Conservation (phyloP, 2,888 invertebrate species). For the Nysson spinosus region DNA sequence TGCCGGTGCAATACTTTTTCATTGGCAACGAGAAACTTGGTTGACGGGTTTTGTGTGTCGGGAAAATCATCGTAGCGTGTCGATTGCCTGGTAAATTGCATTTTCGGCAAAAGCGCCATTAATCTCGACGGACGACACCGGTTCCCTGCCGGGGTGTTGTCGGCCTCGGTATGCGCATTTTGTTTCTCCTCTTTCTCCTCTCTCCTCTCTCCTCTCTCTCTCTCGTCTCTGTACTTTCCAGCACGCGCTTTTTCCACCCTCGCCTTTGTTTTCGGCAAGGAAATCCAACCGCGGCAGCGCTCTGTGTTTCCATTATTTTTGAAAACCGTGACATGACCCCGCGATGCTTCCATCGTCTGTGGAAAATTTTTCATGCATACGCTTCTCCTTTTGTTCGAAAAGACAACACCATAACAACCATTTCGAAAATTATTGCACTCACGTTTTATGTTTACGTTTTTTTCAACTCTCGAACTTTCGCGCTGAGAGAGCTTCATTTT, state of each 20-base stretch:
- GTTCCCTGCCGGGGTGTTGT: slow-evolving; percentile 1
- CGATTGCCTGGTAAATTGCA: slow-evolving; percentile 44
- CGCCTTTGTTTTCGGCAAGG: slow-evolving; percentile 1
- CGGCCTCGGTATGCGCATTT: not conserved
- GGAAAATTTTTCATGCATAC: too few relatives aligned
- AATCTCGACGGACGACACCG: slow-evolving; percentile 22
- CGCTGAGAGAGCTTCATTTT: too few relatives aligned
- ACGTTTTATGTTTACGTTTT: too few relatives aligned
- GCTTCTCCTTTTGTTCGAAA: too few relatives aligned
- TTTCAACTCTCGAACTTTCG: too few relatives aligned
- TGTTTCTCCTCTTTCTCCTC: not conserved
- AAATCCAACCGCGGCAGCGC: not conserved
- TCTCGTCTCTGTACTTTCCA: too few relatives aligned
- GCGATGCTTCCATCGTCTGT: too few relatives aligned
- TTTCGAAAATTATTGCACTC: too few relatives aligned
- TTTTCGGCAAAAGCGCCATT: slow-evolving; percentile 39
- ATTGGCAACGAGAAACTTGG: slow-evolving; percentile 4
- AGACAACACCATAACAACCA: too few relatives aligned
- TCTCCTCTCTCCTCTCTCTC: too few relatives aligned
- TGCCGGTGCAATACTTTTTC: slow-evolving; percentile 4
- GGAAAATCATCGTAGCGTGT: slow-evolving; percentile 34
- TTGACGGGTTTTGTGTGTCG: not conserved
- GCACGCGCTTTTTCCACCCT: too few relatives aligned
- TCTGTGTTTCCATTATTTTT: not conserved
- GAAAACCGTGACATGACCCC: not conserved